Evolutionary conservation across 1,140 invertebrate species (phyloP).

Genomic region (Pseudomyrmex cubaensis): DNA sequence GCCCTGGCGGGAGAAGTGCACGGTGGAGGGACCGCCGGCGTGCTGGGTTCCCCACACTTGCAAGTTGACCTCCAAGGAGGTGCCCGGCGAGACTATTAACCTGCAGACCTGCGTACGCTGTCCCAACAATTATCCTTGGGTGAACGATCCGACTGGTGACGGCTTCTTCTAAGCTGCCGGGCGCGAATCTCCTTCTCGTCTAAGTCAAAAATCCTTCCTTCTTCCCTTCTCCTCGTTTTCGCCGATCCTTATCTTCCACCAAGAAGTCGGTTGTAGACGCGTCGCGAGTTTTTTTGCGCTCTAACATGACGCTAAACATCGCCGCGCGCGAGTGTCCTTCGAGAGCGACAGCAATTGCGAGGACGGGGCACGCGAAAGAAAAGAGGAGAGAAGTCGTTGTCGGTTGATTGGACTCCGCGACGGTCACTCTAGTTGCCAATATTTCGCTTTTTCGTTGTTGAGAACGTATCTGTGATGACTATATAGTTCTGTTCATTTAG

Average conservation of each 20-base stretch:
- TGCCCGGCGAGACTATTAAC: constrained; percentile 96
- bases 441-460: constrained; percentile 36
- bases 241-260: background rate
- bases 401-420: constrained; percentile 12
- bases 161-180: constrained; percentile 91
- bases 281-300: constrained; percentile 45
- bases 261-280: constrained; percentile 29
- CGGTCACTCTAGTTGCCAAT: constrained; percentile 39
- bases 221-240: constrained; percentile 33
- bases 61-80: constrained; percentile 95
- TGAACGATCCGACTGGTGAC: constrained; percentile 96
- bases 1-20: constrained; percentile 97
- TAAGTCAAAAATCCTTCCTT: constrained; percentile 74
- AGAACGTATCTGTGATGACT: constrained; percentile 56
- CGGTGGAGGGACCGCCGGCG: constrained; percentile 91
- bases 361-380: constrained; percentile 10
- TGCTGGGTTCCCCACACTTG: constrained; percentile 96
- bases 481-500: constrained; percentile 30
- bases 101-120: constrained; percentile 97
- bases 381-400: constrained; percentile 24
- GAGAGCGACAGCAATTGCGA: constrained; percentile 9
- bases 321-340: constrained; percentile 7
- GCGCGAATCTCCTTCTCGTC: constrained; percentile 71
- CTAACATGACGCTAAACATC: constrained; percentile 1
- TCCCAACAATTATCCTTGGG: constrained; percentile 97